These are phyloP conservation scores for Pecten maximus DNA, from an alignment of 2,888 invertebrate species.

Conservation along the genomic window DNA sequence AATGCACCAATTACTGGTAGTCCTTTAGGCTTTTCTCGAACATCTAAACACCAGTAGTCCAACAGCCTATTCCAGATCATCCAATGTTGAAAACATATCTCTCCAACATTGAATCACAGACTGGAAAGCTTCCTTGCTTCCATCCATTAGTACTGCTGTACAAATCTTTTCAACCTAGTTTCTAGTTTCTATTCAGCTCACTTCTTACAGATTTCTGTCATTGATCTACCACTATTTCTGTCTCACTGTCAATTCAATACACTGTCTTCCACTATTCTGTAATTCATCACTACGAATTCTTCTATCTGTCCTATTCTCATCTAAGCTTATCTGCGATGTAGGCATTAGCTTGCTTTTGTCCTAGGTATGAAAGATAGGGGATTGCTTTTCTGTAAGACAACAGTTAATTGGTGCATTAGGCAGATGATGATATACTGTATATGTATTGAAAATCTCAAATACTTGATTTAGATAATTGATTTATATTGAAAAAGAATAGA, in stretches of 20 bases:
- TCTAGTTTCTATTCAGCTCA: not conserved
- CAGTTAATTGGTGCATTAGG: conserved; percentile 16
- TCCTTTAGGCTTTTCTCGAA: not conserved
- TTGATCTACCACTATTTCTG: not conserved
- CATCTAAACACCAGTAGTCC: not conserved
- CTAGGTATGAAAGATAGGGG: not conserved
- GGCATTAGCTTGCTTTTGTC: not conserved
- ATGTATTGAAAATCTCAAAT: not conserved
- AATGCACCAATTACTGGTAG: conserved; percentile 33
- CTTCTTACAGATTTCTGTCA: not conserved
- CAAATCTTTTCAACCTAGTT: not conserved
- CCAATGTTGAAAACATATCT: not conserved
- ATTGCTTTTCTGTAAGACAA: not conserved
- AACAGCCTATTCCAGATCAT: not conserved
- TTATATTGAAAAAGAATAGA: not conserved
- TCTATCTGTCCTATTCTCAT: not conserved
- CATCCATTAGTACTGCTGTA: not conserved
- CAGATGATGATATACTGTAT: not conserved
- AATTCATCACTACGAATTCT: not conserved
- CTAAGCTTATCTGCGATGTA: not conserved
- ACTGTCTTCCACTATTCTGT: not conserved
- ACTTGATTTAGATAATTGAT: not conserved
- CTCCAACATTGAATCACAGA: not conserved
- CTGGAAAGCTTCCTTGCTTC: not conserved
- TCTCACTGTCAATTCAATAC: not conserved